These are phyloP conservation scores for Oscheius onirici DNA, from an alignment of 2,888 invertebrate genomes.

Conservation along the genomic window DNA sequence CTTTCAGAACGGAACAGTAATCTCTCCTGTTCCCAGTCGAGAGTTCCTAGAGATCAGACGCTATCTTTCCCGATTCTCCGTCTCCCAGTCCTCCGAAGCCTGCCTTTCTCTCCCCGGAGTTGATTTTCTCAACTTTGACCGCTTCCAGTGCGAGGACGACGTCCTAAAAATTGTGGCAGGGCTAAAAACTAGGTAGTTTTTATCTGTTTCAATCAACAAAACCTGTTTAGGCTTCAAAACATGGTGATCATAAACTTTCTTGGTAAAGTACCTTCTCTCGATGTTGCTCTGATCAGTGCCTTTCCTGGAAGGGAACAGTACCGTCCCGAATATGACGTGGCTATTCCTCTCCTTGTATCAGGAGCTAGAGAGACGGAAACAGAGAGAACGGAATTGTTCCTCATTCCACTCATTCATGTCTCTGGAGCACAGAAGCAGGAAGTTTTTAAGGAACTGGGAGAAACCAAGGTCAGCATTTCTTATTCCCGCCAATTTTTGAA, in stretches of 20 bases:
- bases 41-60: constrained; percentile 25
- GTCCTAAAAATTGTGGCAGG: background rate
- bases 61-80: background rate
- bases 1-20: constrained; percentile 4
- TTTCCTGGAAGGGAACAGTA: background rate
- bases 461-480: background rate
- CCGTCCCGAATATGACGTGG: constrained; percentile 34
- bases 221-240: constrained; percentile 15
- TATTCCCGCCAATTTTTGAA: too few relatives aligned
- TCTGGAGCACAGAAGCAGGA: constrained; percentile 1
- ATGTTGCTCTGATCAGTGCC: constrained; percentile 7
- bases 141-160: background rate
- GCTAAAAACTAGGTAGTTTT: background rate
- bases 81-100: background rate
- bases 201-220: background rate
- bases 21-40: constrained; percentile 22
- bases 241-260: constrained; percentile 19
- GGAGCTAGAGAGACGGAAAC: background rate
- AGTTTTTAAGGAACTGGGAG: constrained; percentile 11
- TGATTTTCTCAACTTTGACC: constrained; percentile 25
- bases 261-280: constrained; percentile 2
- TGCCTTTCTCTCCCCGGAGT: constrained; percentile 28
- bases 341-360: constrained; percentile 30
- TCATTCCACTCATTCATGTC: constrained; percentile 4
- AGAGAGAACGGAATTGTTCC: background rate